These are phyloP conservation scores for Ciconia stormi DNA, from an alignment of 2,113 vertebrate genomes.

Conservation along the genomic window DNA sequence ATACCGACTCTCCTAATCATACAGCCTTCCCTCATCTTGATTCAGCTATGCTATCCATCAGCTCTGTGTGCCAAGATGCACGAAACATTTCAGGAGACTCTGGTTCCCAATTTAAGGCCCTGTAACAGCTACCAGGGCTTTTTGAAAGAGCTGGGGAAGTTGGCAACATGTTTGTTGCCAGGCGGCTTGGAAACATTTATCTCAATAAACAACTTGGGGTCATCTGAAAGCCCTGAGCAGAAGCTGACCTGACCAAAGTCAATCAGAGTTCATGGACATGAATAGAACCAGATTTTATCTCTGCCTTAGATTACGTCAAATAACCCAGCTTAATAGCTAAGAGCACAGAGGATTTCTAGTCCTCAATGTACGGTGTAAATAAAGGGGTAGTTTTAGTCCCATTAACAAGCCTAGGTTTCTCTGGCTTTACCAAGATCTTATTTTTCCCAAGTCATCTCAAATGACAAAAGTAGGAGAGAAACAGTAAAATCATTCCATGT, in stretches of 20 bases:
- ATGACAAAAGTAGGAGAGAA: background rate
- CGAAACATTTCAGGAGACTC: background rate
- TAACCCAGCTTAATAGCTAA: background rate
- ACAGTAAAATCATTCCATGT: background rate
- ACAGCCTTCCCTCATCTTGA: background rate
- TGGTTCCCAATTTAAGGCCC: background rate
- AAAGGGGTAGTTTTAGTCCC: constrained; percentile 5
- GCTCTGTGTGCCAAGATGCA: background rate
- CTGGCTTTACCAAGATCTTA: background rate
- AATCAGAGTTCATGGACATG: background rate
- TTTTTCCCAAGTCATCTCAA: constrained; percentile 1
- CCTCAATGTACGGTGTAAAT: background rate
- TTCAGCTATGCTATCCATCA: background rate
- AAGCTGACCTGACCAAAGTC: background rate
- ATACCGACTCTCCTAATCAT: background rate
- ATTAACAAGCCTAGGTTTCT: background rate
- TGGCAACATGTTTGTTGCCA: background rate
- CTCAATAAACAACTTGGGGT: background rate
- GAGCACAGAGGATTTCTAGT: background rate
- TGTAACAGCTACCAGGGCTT: background rate
- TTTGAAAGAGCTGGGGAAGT: background rate
- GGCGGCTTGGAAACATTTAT: background rate
- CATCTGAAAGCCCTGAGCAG: background rate
- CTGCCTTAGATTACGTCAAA: background rate
- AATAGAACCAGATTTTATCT: background rate